Base-by-base conservation (phyloP, 2,888 invertebrate genomes). In the Drosophila neutralis region DNA sequence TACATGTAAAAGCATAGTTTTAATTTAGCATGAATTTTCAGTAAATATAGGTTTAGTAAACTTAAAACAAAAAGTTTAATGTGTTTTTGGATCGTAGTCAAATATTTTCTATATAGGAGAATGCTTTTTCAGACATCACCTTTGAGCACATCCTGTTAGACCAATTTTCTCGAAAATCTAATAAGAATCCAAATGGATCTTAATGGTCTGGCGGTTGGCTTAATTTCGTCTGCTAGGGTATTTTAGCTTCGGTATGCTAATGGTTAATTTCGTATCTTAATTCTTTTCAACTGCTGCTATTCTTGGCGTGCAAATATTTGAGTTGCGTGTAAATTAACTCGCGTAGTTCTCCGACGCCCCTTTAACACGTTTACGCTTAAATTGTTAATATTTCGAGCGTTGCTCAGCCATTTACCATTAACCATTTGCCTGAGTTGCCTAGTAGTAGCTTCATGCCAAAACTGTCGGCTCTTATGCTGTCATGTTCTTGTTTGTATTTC, bases 281-380 rank as follows among this genome's bases (percentile, higher is more conserved):
- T 83, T 77, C 73, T 68, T 70, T 74, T 74, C 60, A 69, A 68
- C 76, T 78, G 76, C 72, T 76, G 79, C 79, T 65, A 40, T 82
- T 67, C 62, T 57, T 73, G 54, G 63, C 73, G 56, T 53, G 75
- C 84, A 89, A 89, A 86, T 87, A 89, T 86, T 86, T 86, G 80
- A 73, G 76, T 73, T 89, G 89, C 87, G 87, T 86, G 87, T 69
- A 86, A 86, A 89, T 86, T 89, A 89, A 85, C 89, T 85, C 58
- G 83, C 83, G 80, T 83, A 76, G 78, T 71, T 87, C 70, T 68
- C 73, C 73, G 77, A 62, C 54, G 80, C 77, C 68, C 60, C 76
- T 83, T 88, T 89, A 73, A 81, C 89, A 89, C 84, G 87, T 81
- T 85, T 87, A 67, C 76, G 75, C 73, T 83, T 89, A 89, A 89